Base-by-base conservation (phyloP, 1,140 invertebrate genomes). In the Bradysia coprophila region DNA sequence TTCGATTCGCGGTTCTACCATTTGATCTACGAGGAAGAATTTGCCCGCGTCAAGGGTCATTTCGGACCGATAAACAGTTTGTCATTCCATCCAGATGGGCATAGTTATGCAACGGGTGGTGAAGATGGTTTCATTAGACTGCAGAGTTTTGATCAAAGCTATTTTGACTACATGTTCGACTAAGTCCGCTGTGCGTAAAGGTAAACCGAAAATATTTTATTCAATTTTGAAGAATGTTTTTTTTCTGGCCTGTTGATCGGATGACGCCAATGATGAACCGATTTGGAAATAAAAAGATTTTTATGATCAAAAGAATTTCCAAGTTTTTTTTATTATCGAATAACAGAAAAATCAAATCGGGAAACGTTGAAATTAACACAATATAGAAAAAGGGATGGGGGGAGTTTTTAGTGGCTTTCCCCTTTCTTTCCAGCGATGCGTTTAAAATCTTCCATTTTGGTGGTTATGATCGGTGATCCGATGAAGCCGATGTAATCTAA, bases 51-150 rank as follows among this genome's bases (percentile, higher is more conserved):
- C 0, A 98, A 98, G 62, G 95, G 94, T 39, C 96, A 99, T 68
- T 99, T 99, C 59, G 96, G 96, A 51, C 96, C 96, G 1, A 98
- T 99, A 51, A 99, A 99, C 71, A 92, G 88, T 62, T 73, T 98
- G 41, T 86, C 87, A 36, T 98, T 98, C 66, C 92, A 98, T 71
- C 96, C 96, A 10, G 90, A 95, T 71, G 96, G 96, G 31, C 90
- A 85, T 56, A 90, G 89, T 59, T 96, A 94, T 60, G 84, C 86
- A 41, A 94, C 88, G 47, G 96, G 95, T 33, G 95, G 92, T 56
- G 95, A 99, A 71, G 96, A 99, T 63, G 96, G 96, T 73, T 98
- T 93, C 64, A 81, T 98, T 21, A 71, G 94, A 55, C 77, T 98
- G 40, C 92, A 99, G 62, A 80, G 77, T 53, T 97, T 99, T 63